A percentile compares a stretch with the other conserved stretches of the same genome.
phyloP scores from a whole-genome alignment of 2,113 vertebrate genomes.

The Ptyas mucosa region DNA sequence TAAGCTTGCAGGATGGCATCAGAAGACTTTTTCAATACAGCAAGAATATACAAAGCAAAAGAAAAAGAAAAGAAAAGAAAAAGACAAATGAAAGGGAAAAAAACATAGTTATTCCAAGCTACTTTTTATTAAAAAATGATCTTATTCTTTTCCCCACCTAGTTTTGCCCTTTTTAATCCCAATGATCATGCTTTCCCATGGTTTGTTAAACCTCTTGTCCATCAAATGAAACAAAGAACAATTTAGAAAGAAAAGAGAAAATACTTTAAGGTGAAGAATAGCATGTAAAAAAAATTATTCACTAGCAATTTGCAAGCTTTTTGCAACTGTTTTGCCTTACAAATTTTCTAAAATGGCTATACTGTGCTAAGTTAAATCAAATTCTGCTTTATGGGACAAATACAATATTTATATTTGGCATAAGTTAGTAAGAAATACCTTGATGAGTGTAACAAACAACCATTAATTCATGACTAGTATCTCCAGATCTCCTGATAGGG shows the following conservation, averaged over 20 bases:
- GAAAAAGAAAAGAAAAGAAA: background rate
- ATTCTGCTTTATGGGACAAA: background rate
- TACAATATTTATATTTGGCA: background rate
- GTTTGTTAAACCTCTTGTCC: background rate
- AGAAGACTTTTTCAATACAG: background rate
- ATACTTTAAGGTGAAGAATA: background rate
- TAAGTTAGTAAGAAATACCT: constrained; percentile 59
- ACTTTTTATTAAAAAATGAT: background rate
- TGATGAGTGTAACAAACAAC: constrained; percentile 82
- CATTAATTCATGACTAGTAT: constrained; percentile 78
- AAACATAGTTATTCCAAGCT: background rate
- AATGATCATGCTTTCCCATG: background rate
- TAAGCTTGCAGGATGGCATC: background rate
- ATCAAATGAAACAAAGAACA: background rate
- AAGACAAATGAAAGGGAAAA: background rate
- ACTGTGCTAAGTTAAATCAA: background rate
- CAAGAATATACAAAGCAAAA: background rate
- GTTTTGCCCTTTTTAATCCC: background rate
- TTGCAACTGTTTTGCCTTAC: background rate
- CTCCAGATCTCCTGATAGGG: constrained; percentile 77
- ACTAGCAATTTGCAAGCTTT: background rate
- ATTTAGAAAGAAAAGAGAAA: background rate
- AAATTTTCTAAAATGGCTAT: background rate
- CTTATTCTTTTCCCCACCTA: background rate
- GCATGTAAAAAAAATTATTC: background rate